phyloP scores from a whole-genome alignment of 1,140 invertebrate genomes.

The Papilio helenus region DNA sequence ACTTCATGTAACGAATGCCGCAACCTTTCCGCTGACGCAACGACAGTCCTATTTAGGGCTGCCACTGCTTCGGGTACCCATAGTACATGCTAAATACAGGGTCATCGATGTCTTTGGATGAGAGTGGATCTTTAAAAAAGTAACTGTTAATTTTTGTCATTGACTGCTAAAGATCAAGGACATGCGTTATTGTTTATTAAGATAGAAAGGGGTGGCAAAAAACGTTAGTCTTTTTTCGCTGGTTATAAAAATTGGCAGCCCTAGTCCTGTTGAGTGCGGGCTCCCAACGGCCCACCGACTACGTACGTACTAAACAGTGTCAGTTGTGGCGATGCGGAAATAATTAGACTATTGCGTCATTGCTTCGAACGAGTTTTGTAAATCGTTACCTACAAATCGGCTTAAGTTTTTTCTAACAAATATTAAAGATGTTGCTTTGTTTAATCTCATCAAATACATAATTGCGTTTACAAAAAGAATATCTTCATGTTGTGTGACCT shows the following conservation, averaged over 20 bases:
- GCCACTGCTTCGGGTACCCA: background rate
- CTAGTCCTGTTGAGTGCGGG: constrained; percentile 53
- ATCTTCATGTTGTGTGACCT: background rate
- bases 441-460: background rate
- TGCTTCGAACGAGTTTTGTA: constrained; percentile 48
- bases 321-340: constrained; percentile 69
- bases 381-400: constrained; percentile 42
- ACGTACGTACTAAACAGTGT: constrained; percentile 65
- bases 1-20: constrained; percentile 73
- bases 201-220: background rate
- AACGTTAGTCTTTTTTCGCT: background rate
- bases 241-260: background rate
- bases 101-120: background rate
- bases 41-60: constrained; percentile 17
- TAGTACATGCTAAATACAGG: too few species aligned
- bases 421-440: constrained; percentile 1
- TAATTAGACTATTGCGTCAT: constrained; percentile 70
- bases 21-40: constrained; percentile 78
- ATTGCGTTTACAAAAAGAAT: background rate
- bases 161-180: too few species aligned
- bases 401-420: constrained; percentile 41
- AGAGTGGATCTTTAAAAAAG: background rate
- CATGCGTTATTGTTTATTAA: background rate
- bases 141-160: background rate
- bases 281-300: constrained; percentile 22